Evolutionary conservation across 2,113 vertebrate genomes (phyloP).

Genomic region (Nannobrachium achirus): DNA sequence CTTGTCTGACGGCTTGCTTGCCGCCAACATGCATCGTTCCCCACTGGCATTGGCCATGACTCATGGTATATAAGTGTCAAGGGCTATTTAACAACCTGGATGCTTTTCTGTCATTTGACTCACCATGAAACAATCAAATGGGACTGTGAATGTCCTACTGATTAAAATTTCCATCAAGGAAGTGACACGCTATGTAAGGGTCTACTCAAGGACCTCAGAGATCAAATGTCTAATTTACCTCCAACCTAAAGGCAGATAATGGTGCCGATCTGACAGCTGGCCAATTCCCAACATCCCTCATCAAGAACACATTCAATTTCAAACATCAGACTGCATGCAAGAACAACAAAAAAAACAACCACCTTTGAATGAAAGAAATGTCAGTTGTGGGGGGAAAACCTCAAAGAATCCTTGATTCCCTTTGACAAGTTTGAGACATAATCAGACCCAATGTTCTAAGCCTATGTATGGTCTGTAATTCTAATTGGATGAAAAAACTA

Average conservation of each 20-base stretch:
- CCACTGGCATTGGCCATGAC: too few species aligned
- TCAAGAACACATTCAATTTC: constrained; percentile 72
- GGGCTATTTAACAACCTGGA: too few species aligned
- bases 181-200: constrained; percentile 57
- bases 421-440: constrained; percentile 53
- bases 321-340: constrained; percentile 66
- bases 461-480: constrained; percentile 12
- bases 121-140: constrained; percentile 52
- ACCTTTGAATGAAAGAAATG: constrained; percentile 56
- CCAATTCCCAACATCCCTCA: constrained; percentile 71
- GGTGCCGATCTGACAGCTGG: constrained; percentile 71
- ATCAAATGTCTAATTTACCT: constrained; percentile 73
- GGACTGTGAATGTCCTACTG: constrained; percentile 56
- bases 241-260: constrained; percentile 76
- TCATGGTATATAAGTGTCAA: too few species aligned
- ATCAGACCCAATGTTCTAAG: constrained; percentile 23
- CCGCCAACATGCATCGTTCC: too few species aligned
- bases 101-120: constrained; percentile 26
- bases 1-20: too few species aligned
- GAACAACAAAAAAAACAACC: constrained; percentile 53
- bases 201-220: constrained; percentile 67
- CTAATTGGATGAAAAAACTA: constrained; percentile 26
- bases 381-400: constrained; percentile 24
- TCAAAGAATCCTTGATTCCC: constrained; percentile 54
- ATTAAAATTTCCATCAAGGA: constrained; percentile 75